These are phyloP conservation scores for Gulo gulo DNA, from an alignment of 2,113 vertebrate species.

Conservation along the genomic window DNA sequence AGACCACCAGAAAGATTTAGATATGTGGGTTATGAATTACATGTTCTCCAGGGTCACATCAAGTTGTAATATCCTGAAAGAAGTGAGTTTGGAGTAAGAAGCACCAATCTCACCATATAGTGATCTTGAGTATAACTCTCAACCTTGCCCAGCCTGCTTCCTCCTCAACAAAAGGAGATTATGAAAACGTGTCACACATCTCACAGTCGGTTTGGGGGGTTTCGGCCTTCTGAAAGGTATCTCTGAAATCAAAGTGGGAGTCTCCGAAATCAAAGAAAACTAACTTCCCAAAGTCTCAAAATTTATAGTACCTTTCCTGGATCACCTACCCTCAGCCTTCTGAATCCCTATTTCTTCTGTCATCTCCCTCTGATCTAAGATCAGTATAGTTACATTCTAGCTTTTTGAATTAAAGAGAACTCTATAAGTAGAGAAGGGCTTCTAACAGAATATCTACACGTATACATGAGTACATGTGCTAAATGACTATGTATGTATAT, in stretches of 20 bases:
- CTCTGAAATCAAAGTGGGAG: neutral
- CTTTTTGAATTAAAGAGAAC: slow-evolving; percentile 11
- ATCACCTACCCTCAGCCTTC: neutral
- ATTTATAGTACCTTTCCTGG: neutral
- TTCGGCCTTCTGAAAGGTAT: neutral
- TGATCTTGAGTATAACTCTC: neutral
- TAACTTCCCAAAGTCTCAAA: neutral
- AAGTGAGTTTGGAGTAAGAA: neutral
- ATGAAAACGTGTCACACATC: neutral
- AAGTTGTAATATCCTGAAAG: neutral
- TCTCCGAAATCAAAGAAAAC: neutral
- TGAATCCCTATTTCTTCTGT: neutral
- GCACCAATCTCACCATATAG: neutral
- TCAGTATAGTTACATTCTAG: neutral
- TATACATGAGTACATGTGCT: neutral
- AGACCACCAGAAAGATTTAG: neutral
- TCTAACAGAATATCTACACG: neutral
- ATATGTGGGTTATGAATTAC: neutral
- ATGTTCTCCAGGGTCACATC: neutral
- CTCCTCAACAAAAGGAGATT: neutral
- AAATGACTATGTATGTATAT: neutral
- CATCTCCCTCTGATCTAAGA: neutral
- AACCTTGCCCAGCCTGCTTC: neutral
- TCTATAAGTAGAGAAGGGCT: neutral
- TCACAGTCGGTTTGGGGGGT: neutral